Percentiles rank a stretch among this genome's conserved stretches.
Evolutionary conservation across 2,797 vertebrate species (phyloP).

Genomic region (Leuciscus waleckii): DNA sequence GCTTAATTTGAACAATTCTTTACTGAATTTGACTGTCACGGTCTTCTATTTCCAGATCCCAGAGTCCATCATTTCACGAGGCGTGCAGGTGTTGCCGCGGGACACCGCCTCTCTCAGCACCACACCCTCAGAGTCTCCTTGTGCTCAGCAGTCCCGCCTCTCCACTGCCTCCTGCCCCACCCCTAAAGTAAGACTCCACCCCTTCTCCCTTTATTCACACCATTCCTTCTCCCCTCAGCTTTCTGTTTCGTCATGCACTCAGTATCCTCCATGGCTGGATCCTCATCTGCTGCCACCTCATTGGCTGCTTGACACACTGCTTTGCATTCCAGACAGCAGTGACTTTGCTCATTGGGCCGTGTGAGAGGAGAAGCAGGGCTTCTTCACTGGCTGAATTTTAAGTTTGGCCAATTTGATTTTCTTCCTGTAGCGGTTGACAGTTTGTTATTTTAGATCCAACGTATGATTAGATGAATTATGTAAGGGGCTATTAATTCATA

Average conservation of each 20-base stretch:
- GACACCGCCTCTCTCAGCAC: slow-evolving; percentile 98
- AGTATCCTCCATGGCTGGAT: slow-evolving; percentile 31
- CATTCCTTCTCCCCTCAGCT: slow-evolving; percentile 26
- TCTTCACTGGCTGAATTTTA: not conserved
- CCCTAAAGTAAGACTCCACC: slow-evolving; percentile 89
- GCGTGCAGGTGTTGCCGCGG: slow-evolving; percentile 97
- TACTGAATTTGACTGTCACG: not conserved
- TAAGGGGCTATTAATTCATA: not conserved
- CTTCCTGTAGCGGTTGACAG: not conserved
- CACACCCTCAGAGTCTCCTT: slow-evolving; percentile 97
- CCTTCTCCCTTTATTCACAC: slow-evolving; percentile 15
- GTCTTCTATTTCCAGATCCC: slow-evolving; percentile 84
- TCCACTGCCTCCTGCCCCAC: slow-evolving; percentile 99
- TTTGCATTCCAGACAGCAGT: slow-evolving; percentile 50
- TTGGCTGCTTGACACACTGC: slow-evolving; percentile 46
- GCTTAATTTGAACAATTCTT: not conserved
- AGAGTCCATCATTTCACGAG: slow-evolving; percentile 98
- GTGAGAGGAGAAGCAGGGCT: slow-evolving; percentile 4
- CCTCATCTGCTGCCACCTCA: slow-evolving; percentile 41
- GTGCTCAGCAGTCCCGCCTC: slow-evolving; percentile 97
- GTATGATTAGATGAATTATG: not conserved
- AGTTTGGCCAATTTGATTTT: not conserved
- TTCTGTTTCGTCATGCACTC: slow-evolving; percentile 21
- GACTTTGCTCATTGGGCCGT: slow-evolving; percentile 25
- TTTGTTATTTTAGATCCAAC: slow-evolving; percentile 23